Percentiles rank a stretch among this genome's conserved stretches.
phyloP scores from a whole-genome alignment of 2,113 vertebrate species.

The Xiphias gladius region DNA sequence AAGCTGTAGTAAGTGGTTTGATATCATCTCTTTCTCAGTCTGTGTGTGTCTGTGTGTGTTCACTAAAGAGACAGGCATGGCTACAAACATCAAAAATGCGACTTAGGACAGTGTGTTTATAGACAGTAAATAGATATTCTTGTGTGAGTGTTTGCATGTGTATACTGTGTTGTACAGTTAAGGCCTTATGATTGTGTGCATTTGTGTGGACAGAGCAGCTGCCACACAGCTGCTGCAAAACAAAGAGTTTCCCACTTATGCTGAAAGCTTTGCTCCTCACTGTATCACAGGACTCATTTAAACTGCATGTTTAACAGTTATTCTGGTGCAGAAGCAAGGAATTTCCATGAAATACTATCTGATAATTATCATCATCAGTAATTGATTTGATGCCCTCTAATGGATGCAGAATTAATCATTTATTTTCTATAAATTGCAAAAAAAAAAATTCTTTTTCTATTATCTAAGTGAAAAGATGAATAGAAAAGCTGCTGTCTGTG shows the following conservation, averaged over 20 bases:
- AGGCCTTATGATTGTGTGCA: slow-evolving; percentile 27
- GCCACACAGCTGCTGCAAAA: slow-evolving; percentile 61
- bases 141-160: slow-evolving; percentile 17
- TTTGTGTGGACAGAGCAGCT: slow-evolving; percentile 54
- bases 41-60: slow-evolving; percentile 19
- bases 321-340: not conserved
- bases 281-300: slow-evolving; percentile 21
- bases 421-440: no score
- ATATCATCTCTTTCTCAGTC: not conserved
- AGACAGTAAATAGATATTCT: not conserved
- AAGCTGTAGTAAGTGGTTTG: not conserved
- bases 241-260: slow-evolving; percentile 57
- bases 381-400: not conserved
- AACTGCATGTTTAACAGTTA: not conserved
- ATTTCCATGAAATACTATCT: not conserved
- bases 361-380: not conserved
- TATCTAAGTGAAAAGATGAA: not conserved
- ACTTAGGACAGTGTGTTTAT: slow-evolving; percentile 6
- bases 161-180: slow-evolving; percentile 17
- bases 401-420: not conserved
- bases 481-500: not conserved
- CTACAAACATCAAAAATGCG: not conserved
- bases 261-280: slow-evolving; percentile 28
- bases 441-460: not conserved
- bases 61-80: slow-evolving; percentile 1